Conservation (phyloP, 2,888 invertebrate genomes). For the Criorhina ranunculi region DNA sequence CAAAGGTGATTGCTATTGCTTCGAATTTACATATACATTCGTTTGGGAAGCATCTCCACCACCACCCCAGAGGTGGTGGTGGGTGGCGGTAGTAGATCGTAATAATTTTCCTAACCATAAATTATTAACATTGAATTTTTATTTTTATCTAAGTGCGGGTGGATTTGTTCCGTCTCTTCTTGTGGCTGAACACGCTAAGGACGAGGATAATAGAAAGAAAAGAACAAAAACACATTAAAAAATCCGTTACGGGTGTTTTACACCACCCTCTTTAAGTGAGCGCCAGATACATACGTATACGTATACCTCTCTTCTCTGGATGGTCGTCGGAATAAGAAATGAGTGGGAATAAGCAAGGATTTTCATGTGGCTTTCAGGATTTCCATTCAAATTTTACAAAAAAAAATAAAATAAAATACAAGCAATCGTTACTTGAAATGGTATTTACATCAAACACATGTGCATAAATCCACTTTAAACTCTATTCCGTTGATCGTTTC, state of each 20-base stretch:
- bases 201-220: conserved; percentile 68
- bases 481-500: neutral
- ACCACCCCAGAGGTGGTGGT: conserved; percentile 32
- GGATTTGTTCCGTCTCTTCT: conserved; percentile 65
- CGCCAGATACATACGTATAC: conserved; percentile 43
- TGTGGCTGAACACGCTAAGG: conserved; percentile 25
- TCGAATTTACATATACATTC: conserved; percentile 72
- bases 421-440: too few species aligned
- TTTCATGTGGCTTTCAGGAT: conserved; percentile 11
- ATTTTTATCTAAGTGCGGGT: conserved; percentile 76
- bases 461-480: neutral
- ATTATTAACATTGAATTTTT: conserved; percentile 77
- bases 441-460: too few species aligned
- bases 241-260: conserved; percentile 74
- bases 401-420: neutral
- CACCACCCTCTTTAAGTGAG: conserved; percentile 65
- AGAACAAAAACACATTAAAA: conserved; percentile 73
- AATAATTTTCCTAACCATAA: conserved; percentile 77
- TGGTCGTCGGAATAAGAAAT: too few species aligned
- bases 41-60: conserved; percentile 33
- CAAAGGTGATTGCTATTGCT: conserved; percentile 74
- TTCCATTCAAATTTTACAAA: neutral
- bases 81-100: conserved; percentile 58
- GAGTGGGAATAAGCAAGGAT: neutral
- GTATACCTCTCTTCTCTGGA: conserved; percentile 21